These are phyloP conservation scores for Rhyacophila evoluta DNA, from an alignment of 2,888 invertebrate species.

Conservation along the genomic window DNA sequence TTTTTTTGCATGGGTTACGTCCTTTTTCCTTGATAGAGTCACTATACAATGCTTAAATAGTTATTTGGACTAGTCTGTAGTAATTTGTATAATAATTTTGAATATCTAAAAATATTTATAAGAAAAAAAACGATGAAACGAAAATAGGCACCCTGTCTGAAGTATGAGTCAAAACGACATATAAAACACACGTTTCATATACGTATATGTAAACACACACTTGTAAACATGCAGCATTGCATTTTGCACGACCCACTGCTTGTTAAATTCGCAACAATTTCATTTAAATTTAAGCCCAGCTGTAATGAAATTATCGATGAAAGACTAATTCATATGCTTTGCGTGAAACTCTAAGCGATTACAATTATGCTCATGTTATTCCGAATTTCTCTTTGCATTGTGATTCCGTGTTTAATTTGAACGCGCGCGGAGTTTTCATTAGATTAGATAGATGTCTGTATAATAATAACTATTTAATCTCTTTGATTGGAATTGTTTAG, in stretches of 20 bases:
- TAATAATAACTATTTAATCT: too few species aligned
- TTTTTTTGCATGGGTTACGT: too few species aligned
- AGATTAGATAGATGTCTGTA: too few species aligned
- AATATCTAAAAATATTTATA: too few species aligned
- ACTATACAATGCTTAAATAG: too few species aligned
- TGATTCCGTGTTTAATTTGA: not conserved
- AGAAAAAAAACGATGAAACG: too few species aligned
- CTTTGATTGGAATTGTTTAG: too few species aligned
- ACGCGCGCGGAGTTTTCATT: not conserved
- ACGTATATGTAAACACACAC: not conserved
- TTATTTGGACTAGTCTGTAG: too few species aligned
- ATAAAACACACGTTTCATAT: conserved; percentile 11
- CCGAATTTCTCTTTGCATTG: not conserved
- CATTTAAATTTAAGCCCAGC: conserved; percentile 3
- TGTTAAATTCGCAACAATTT: conserved; percentile 22
- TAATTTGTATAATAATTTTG: too few species aligned
- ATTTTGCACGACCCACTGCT: conserved; percentile 22
- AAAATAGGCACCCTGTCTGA: not conserved
- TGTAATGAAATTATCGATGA: conserved; percentile 18
- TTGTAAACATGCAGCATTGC: not conserved
- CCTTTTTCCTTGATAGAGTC: too few species aligned
- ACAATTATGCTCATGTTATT: not conserved
- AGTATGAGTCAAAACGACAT: not conserved
- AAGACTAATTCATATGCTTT: not conserved
- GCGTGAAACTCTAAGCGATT: not conserved